A percentile compares a stretch with the other conserved stretches of the same genome.
Evolutionary conservation across 2,888 invertebrate genomes (phyloP).

Genomic region (Cyrtodaria siliqua): DNA sequence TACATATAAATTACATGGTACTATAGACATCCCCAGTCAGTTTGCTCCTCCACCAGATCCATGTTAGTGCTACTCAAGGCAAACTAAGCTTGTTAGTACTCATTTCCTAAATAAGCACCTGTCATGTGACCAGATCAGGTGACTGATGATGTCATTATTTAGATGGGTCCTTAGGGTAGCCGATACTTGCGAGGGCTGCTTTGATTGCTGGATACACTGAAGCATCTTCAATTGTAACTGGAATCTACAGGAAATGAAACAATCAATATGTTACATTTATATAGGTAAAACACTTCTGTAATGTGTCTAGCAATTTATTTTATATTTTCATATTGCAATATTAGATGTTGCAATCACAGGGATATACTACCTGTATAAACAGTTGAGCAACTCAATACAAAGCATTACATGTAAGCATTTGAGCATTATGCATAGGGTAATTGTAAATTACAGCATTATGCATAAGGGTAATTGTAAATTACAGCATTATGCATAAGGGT

Average conservation of each 20-base stretch:
- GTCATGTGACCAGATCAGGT: slow-evolving; percentile 20
- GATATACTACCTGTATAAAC: too few species aligned
- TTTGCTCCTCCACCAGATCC: neutral
- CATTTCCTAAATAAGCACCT: neutral
- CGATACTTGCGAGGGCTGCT: slow-evolving; percentile 87
- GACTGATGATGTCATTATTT: neutral
- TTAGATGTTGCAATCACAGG: too few species aligned
- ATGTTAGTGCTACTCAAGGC: neutral
- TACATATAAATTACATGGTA: too few species aligned
- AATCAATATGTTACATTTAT: neutral
- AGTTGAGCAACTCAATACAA: too few species aligned
- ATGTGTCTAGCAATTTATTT: too few species aligned
- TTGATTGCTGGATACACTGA: slow-evolving; percentile 93
- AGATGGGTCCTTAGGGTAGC: slow-evolving; percentile 63
- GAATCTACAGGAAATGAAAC: slow-evolving; percentile 87
- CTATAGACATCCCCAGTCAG: neutral
- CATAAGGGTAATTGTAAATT: too few species aligned
- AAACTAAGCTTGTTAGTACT: neutral
- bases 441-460: too few species aligned
- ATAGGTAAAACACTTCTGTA: too few species aligned
- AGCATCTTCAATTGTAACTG: slow-evolving; percentile 95
- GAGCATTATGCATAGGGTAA: neutral
- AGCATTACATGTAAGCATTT: too few species aligned
- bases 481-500: too few species aligned
- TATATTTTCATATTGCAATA: too few species aligned